Percentiles rank a stretch among this genome's conserved stretches.
These are phyloP conservation scores for Eubasilissa splendida DNA, from an alignment of 2,888 invertebrate species.

Conservation along the genomic window DNA sequence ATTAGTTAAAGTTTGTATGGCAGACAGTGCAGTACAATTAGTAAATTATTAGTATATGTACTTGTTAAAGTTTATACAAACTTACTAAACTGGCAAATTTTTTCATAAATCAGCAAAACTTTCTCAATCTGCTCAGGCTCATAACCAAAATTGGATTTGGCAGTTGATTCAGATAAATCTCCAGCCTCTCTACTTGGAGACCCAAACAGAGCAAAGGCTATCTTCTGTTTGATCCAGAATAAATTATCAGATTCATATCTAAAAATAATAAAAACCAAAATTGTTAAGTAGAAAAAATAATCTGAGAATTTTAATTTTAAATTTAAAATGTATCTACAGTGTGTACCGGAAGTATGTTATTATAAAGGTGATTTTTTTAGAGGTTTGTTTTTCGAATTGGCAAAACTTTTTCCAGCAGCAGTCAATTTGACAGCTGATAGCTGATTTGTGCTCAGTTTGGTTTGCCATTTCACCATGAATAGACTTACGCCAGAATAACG, in stretches of 20 bases:
- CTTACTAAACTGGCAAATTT: conserved; percentile 69
- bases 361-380: too few species aligned
- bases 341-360: too few species aligned
- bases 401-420: too few species aligned
- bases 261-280: conserved; percentile 59
- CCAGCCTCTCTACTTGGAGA: conserved; percentile 68
- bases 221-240: conserved; percentile 70
- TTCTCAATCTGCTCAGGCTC: conserved; percentile 66
- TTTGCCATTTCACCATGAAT: too few species aligned
- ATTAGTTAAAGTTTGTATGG: not conserved
- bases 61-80: not conserved
- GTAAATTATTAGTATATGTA: not conserved
- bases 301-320: too few species aligned
- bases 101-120: conserved; percentile 67
- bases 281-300: too few species aligned
- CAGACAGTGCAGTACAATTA: not conserved
- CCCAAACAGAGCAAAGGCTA: conserved; percentile 74
- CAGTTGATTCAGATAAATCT: conserved; percentile 61
- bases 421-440: too few species aligned
- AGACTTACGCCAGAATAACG: too few species aligned
- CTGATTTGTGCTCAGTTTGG: too few species aligned
- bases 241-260: conserved; percentile 71
- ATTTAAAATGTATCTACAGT: too few species aligned
- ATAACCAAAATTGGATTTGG: conserved; percentile 63
- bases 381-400: too few species aligned